A percentile compares a stretch with the other conserved stretches of the same genome.
Evolutionary conservation across 2,113 vertebrate species (phyloP).

Genomic region (Microcebus jonahi): DNA sequence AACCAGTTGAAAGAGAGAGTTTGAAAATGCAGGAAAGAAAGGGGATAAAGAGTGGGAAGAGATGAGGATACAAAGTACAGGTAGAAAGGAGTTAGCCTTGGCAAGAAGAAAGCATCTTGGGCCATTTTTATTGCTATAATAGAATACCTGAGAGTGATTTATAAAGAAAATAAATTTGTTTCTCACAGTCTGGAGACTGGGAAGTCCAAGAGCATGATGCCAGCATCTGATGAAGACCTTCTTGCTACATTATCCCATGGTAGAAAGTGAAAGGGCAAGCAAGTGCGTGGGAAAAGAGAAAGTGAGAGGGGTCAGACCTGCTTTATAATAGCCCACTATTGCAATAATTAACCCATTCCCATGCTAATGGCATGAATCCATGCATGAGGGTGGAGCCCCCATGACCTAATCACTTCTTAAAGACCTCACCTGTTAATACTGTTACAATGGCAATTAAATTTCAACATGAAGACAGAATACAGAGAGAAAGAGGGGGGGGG

Average conservation of each 20-base stretch:
- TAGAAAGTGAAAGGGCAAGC: not conserved
- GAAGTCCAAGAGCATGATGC: not conserved
- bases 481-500: not conserved
- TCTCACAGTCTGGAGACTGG: not conserved
- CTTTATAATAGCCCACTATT: not conserved
- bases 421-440: not conserved
- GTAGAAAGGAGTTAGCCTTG: not conserved
- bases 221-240: not conserved
- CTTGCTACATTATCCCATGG: not conserved
- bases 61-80: not conserved
- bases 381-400: not conserved
- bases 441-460: not conserved
- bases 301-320: not conserved
- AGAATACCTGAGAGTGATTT: not conserved
- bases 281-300: not conserved
- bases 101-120: not conserved
- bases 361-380: not conserved
- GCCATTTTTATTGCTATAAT: not conserved
- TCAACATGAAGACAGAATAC: not conserved
- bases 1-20: not conserved
- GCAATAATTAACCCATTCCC: not conserved
- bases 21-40: slow-evolving; percentile 26
- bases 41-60: not conserved
- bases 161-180: not conserved
- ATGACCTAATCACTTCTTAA: not conserved